Percentiles rank a stretch among this genome's conserved stretches.
Evolutionary conservation across 2,113 vertebrate genomes (phyloP).

Genomic region (Synodontis membranacea): DNA sequence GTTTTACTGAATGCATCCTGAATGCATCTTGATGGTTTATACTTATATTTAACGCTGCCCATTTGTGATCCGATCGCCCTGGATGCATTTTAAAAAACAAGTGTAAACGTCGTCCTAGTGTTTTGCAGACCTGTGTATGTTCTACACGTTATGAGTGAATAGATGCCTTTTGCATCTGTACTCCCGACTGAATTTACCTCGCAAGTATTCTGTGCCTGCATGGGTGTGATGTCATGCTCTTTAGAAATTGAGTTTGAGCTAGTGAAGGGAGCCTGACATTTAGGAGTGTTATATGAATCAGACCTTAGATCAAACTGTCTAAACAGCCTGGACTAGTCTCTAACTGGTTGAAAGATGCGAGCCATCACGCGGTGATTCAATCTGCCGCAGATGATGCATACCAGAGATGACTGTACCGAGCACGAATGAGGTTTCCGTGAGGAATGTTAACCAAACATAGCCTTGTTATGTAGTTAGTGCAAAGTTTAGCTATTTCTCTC

Average conservation of each 20-base stretch:
- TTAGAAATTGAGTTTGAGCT: conserved; percentile 34
- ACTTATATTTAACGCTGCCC: no score
- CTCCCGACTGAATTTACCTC: background rate
- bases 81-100: no score
- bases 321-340: conserved; percentile 24
- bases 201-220: background rate
- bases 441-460: conserved; percentile 42
- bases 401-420: conserved; percentile 36
- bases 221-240: conserved; percentile 25
- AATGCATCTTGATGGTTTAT: no score
- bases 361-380: conserved; percentile 45
- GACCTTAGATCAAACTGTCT: conserved; percentile 26
- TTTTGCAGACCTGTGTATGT: background rate
- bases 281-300: conserved; percentile 41
- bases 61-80: no score
- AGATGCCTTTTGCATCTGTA: background rate
- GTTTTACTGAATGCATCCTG: no score
- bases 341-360: conserved; percentile 43
- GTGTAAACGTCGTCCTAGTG: no score
- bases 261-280: conserved; percentile 39
- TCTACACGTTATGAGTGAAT: background rate
- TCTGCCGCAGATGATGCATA: conserved; percentile 43
- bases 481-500: conserved; percentile 18
- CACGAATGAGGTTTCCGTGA: conserved; percentile 46
- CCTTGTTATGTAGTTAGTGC: conserved; percentile 41